These are phyloP conservation scores for Silurus glanis DNA, from an alignment of 2,113 vertebrate genomes.

Conservation along the genomic window DNA sequence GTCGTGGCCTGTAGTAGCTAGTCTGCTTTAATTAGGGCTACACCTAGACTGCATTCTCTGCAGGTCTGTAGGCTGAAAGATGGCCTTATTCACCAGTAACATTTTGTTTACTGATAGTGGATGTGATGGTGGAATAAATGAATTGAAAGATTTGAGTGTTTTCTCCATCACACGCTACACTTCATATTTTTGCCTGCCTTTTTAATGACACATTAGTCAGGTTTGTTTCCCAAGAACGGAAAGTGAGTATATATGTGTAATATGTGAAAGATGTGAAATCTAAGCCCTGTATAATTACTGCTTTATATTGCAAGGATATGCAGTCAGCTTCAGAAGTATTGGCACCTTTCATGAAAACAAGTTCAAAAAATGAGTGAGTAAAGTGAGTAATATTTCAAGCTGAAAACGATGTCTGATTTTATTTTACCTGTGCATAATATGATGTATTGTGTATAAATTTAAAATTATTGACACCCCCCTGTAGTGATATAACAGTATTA, in stretches of 20 bases:
- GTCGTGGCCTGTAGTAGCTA: constrained; percentile 26
- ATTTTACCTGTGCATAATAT: background rate
- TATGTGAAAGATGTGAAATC: background rate
- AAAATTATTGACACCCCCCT: background rate
- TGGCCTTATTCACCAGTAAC: constrained; percentile 10
- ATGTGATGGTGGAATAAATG: background rate
- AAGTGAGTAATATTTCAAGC: background rate
- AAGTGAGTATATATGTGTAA: background rate
- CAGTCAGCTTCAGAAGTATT: background rate
- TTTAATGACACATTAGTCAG: background rate
- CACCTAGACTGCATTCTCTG: constrained; percentile 16
- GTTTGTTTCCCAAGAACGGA: background rate
- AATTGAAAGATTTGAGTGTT: background rate
- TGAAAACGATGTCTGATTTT: background rate
- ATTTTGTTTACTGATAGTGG: background rate
- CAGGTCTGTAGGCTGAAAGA: constrained; percentile 2
- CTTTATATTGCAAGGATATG: background rate
- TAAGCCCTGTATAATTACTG: background rate
- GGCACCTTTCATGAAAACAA: background rate
- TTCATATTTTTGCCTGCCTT: background rate
- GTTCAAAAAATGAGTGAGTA: background rate
- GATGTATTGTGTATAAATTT: background rate
- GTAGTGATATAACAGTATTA: background rate
- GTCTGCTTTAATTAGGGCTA: constrained; percentile 41
- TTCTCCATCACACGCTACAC: background rate